Conservation (phyloP, 92 coral and sea anemone species). For the Zoanthus gigantus region DNA sequence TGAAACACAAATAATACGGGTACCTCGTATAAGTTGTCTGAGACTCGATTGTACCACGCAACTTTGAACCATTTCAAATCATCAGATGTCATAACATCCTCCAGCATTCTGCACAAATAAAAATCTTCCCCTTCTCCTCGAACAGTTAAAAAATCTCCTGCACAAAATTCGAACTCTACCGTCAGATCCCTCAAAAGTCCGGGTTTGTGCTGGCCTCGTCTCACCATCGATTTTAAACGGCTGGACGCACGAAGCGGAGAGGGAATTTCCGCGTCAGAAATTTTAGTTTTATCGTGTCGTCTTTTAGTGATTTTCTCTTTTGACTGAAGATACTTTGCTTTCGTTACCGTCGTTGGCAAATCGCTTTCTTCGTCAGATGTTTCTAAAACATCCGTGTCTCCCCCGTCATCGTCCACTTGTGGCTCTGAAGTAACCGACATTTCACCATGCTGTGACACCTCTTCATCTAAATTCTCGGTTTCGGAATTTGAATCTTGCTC, state of each 20-base stretch:
- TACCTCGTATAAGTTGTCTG: slow-evolving; percentile 85
- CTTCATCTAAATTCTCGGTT: slow-evolving; percentile 58
- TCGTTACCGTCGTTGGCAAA: slow-evolving; percentile 27
- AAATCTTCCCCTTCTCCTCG: slow-evolving; percentile 90
- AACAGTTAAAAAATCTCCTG: slow-evolving; percentile 85
- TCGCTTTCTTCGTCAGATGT: slow-evolving; percentile 71
- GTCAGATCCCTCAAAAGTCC: slow-evolving; percentile 64
- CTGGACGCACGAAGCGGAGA: slow-evolving; percentile 74
- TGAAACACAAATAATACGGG: neutral
- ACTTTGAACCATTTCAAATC: slow-evolving; percentile 69
- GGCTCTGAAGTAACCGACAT: slow-evolving; percentile 24
- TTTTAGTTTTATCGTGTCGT: neutral
- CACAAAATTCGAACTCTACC: slow-evolving; percentile 85
- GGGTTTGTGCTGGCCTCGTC: slow-evolving; percentile 69
- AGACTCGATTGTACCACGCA: slow-evolving; percentile 84
- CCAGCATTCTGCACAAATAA: slow-evolving; percentile 80
- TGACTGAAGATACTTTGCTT: slow-evolving; percentile 42
- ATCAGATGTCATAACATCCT: slow-evolving; percentile 68
- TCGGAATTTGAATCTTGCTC: slow-evolving; percentile 30
- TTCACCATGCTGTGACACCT: neutral
- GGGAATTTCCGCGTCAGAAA: slow-evolving; percentile 23
- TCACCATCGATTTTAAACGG: slow-evolving; percentile 84
- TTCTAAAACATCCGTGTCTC: slow-evolving; percentile 72
- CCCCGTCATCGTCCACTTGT: slow-evolving; percentile 74
- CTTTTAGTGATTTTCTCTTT: neutral